Base-by-base conservation (phyloP, 1,140 invertebrate species). In the Procambarus clarkii region DNA sequence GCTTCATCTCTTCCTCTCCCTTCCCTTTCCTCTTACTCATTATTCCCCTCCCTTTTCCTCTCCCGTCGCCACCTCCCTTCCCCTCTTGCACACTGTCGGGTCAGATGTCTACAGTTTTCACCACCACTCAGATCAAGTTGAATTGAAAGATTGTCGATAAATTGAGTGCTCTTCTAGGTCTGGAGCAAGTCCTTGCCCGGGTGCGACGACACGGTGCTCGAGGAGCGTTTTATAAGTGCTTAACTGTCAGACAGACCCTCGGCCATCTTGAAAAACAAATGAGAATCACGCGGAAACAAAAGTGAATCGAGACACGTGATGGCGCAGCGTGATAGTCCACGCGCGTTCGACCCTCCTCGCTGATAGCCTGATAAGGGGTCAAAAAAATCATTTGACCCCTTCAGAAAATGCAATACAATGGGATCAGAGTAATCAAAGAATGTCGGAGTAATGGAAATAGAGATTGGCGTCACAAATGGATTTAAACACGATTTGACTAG, bases 241-340 rank as follows among this genome's bases (percentile, higher is more conserved):
- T 91, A 91, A 91, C 88, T 91, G 88, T 84, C 84, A 86, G 88
- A 85, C 88, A 83, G 74, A 86, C 88, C 76, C 88, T 91, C 82
- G 74, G 74, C 76, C 88, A 91, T 79, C 88, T 85, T 91, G 88
- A 91, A 91, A 91, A 91, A 85, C 82, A 91, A 91, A 91, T 91
- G 88, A 91, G 82, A 91, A 91, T 91, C 88, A 85, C 88, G 88
- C 84, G 82, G 88, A 91, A 91, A 91, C 88, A 91, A 91, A 91
- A 91, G 82, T 85, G 88, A 91, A 84, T 84, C 88, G 82, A 69
- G 88, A 85, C 46, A 82, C 88, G 82, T 46, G 88, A 91, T 91
- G 88, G 13, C n/a, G 24, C 24, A 45, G 76, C 34, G 83, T 69
- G 88, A 91, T 91, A 91, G 88, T 44, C 58, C 88, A 91, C 88